Evolutionary conservation across 2,113 vertebrate species (phyloP).

Genomic region (Herpailurus yagouaroundi): DNA sequence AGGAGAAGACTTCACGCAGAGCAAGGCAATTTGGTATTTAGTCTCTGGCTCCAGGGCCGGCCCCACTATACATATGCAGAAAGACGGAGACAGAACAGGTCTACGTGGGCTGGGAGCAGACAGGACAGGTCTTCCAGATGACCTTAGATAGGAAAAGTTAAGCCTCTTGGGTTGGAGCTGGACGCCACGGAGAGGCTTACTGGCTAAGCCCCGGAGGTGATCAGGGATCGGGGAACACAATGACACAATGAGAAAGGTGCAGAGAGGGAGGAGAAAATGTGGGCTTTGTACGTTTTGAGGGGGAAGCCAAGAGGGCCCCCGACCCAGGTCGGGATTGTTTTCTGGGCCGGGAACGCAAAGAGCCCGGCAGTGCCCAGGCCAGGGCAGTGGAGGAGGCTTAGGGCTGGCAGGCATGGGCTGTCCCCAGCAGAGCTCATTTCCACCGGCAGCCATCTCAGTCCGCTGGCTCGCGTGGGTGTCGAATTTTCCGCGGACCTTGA

Average conservation of each 20-base stretch:
- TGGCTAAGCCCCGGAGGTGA: neutral
- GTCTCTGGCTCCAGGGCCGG: too few species aligned
- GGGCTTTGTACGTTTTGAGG: neutral
- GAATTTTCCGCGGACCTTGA: rapidly evolving
- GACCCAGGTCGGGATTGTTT: neutral
- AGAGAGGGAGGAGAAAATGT: neutral
- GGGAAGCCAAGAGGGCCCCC: neutral
- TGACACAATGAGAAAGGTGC: neutral
- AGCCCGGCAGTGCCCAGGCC: neutral
- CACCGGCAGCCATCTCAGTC: neutral
- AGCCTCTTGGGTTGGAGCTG: neutral
- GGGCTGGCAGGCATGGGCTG: rapidly evolving
- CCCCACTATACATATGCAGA: neutral
- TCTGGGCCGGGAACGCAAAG: neutral
- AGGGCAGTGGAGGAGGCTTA: rapidly evolving
- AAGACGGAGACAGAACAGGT: too few species aligned
- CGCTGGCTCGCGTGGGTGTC: neutral
- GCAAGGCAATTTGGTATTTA: neutral
- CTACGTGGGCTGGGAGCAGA: neutral
- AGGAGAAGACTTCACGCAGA: neutral
- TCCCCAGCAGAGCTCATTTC: rapidly evolving
- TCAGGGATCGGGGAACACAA: rapidly evolving
- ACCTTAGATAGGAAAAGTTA: neutral
- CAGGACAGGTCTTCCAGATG: neutral
- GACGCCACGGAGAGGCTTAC: rapidly evolving